A percentile compares a stretch with the other conserved stretches of the same genome.
These are phyloP conservation scores for Lytechinus variegatus DNA, from an alignment of 35 echinoderm and acorn worm species.

Conservation along the genomic window DNA sequence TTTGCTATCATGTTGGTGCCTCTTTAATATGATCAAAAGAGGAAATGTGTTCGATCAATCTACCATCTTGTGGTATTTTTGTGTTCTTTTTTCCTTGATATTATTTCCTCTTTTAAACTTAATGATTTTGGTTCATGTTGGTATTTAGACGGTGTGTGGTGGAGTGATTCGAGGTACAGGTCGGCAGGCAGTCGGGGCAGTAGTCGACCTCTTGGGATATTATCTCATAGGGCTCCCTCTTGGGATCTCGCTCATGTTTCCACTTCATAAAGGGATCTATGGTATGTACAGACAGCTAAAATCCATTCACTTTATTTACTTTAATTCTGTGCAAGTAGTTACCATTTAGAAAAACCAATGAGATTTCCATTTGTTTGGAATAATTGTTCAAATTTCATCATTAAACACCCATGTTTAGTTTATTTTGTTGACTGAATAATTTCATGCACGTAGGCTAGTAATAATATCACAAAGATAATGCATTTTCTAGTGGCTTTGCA, in stretches of 20 bases:
- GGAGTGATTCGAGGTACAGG: conserved; percentile 48
- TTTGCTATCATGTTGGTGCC: too few relatives aligned
- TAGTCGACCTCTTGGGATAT: conserved; percentile 38
- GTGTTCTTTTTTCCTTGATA: too few relatives aligned
- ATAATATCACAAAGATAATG: too few relatives aligned
- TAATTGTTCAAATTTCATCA: neutral
- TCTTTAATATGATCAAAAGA: too few relatives aligned
- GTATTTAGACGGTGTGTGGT: conserved; percentile 11
- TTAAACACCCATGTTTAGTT: neutral
- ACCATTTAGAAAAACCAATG: neutral
- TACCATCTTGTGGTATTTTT: too few relatives aligned
- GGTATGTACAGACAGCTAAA: conserved; percentile 24
- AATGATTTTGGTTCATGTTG: neutral
- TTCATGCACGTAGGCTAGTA: too few relatives aligned
- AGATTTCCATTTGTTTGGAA: neutral
- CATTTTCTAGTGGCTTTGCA: too few relatives aligned
- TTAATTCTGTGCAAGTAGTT: neutral
- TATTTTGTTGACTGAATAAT: neutral
- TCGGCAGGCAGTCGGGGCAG: conserved; percentile 34
- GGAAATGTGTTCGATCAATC: too few relatives aligned
- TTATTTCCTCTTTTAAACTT: neutral
- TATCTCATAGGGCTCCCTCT: conserved; percentile 51
- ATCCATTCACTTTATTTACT: neutral
- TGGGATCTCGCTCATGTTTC: conserved; percentile 51
- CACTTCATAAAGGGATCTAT: conserved; percentile 2